phyloP scores from a whole-genome alignment of 2,797 vertebrate genomes.

The Fringilla coelebs region DNA sequence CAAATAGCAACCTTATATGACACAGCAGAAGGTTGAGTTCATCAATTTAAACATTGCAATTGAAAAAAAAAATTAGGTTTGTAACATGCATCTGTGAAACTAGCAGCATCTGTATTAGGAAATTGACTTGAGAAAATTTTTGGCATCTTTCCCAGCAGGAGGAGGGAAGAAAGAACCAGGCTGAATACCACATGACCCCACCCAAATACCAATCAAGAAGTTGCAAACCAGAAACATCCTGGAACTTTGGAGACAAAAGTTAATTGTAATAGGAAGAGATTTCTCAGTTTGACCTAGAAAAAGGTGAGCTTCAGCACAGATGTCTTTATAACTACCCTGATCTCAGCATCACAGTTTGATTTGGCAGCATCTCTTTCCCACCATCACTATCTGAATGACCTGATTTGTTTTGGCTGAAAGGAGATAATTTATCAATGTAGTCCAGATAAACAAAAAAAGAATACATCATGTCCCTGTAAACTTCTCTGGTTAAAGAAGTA shows the following conservation, averaged over 20 bases:
- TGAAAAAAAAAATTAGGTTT: neutral
- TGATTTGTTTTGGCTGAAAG: neutral
- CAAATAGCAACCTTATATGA: neutral
- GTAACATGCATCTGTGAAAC: neutral
- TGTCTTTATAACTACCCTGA: neutral
- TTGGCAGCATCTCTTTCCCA: neutral
- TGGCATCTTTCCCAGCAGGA: neutral
- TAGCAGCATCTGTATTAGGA: neutral
- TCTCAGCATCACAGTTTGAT: neutral
- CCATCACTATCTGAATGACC: neutral
- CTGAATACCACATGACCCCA: neutral
- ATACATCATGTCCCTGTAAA: neutral
- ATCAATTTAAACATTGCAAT: neutral
- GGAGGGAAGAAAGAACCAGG: neutral
- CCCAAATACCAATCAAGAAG: neutral
- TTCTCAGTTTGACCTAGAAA: neutral
- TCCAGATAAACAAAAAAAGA: neutral
- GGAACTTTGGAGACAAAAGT: neutral
- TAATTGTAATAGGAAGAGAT: neutral
- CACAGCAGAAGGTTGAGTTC: neutral
- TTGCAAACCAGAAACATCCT: neutral
- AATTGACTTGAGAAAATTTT: neutral
- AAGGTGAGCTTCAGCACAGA: neutral
- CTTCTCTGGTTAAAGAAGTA: neutral
- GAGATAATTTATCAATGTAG: neutral